phyloP scores from a whole-genome alignment of 2,888 invertebrate genomes.

The Pocota personata region DNA sequence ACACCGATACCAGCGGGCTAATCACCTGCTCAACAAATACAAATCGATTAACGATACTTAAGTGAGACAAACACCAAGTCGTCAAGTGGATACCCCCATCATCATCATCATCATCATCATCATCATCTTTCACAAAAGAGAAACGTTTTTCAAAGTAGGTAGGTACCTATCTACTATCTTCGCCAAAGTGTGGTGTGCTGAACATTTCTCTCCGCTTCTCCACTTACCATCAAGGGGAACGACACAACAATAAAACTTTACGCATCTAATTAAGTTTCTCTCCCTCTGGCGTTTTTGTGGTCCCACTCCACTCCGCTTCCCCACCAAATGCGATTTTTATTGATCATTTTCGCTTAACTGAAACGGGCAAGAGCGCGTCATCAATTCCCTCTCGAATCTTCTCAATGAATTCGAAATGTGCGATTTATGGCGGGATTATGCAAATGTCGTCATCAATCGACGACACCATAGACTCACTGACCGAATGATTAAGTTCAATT shows the following conservation, averaged over 20 bases:
- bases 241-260: conserved; percentile 13
- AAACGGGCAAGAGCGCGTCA: conserved; percentile 1
- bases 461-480: conserved; percentile 37
- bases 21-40: conserved; percentile 19
- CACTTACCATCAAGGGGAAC: not conserved
- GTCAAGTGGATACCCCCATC: conserved; percentile 29
- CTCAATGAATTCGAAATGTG: conserved; percentile 46
- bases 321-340: conserved; percentile 5
- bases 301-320: not conserved
- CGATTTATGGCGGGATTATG: conserved; percentile 59
- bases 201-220: not conserved
- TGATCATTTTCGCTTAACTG: not conserved
- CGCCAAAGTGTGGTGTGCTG: not conserved
- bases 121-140: not conserved
- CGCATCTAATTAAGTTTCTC: conserved; percentile 37
- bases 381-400: conserved; percentile 10
- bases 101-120: not conserved
- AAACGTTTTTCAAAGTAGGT: not conserved
- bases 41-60: conserved; percentile 36
- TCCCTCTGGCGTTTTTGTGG: not conserved
- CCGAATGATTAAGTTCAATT: conserved; percentile 47
- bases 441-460: conserved; percentile 52
- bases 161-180: not conserved
- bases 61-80: conserved; percentile 4
- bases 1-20: not conserved